Percentiles rank a stretch among this genome's conserved stretches.
These are phyloP conservation scores for Hirtodrosophila cameraria DNA, from an alignment of 2,888 invertebrate genomes.

Conservation along the genomic window DNA sequence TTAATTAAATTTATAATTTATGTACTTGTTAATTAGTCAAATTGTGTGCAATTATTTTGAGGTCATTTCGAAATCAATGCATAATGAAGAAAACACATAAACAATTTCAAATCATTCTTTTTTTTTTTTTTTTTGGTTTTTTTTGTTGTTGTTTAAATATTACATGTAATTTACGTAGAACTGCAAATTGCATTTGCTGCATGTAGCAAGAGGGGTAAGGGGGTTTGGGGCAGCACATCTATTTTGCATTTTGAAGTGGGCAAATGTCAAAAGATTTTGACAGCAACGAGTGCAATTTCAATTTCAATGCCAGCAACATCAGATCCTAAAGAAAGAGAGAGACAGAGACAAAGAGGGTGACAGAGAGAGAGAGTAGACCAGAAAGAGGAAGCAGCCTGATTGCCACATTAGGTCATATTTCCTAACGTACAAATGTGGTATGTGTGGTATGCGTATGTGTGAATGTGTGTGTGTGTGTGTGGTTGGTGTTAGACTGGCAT, in stretches of 20 bases:
- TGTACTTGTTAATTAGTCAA: conserved; percentile 32
- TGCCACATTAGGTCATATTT: conserved; percentile 68
- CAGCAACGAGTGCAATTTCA: conserved; percentile 56
- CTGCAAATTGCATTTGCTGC: conserved; percentile 40
- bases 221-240: conserved; percentile 24
- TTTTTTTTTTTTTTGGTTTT: conserved; percentile 21
- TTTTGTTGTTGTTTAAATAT: too few species aligned
- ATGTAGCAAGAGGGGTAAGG: conserved; percentile 14
- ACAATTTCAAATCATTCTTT: conserved; percentile 41
- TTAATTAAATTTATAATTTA: conserved; percentile 26
- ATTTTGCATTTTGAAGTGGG: conserved; percentile 54
- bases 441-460: conserved; percentile 24
- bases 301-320: conserved; percentile 62
- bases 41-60: conserved; percentile 67
- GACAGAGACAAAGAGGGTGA: conserved; percentile 2
- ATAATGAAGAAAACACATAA: conserved; percentile 43
- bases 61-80: conserved; percentile 52
- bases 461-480: conserved; percentile 18
- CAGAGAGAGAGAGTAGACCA: conserved; percentile 3
- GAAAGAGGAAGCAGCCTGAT: conserved; percentile 43
- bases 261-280: conserved; percentile 71
- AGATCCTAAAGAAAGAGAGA: not conserved
- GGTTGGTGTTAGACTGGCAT: conserved; percentile 29
- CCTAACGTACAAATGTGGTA: conserved; percentile 20
- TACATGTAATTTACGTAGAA: conserved; percentile 67